These are phyloP conservation scores for Heteractis magnifica DNA, from an alignment of 92 coral and sea anemone genomes.

Conservation along the genomic window DNA sequence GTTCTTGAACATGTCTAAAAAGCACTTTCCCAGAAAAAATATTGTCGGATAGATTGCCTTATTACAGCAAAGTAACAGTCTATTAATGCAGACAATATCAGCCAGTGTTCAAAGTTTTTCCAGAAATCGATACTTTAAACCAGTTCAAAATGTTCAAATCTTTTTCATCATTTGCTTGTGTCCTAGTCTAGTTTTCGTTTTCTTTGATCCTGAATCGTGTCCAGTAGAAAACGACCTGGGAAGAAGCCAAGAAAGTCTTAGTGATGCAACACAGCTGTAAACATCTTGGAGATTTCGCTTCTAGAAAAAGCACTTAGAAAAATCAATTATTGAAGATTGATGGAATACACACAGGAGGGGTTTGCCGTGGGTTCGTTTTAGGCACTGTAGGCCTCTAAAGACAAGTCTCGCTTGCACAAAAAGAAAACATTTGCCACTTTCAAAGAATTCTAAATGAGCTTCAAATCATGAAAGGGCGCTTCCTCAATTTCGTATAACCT, in stretches of 20 bases:
- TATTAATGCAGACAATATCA: neutral
- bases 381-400: neutral
- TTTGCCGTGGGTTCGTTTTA: neutral
- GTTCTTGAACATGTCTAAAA: neutral
- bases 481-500: neutral
- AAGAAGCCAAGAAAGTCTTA: neutral
- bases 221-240: neutral
- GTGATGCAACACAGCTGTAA: neutral
- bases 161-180: no score
- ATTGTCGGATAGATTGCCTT: neutral
- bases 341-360: constrained; percentile 9
- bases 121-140: neutral
- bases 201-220: neutral
- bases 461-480: neutral
- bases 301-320: constrained; percentile 11
- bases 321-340: constrained; percentile 17
- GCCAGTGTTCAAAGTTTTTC: neutral
- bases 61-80: neutral
- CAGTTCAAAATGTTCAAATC: no score
- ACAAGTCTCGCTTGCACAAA: neutral
- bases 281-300: constrained; percentile 7
- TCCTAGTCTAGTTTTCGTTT: neutral
- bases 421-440: constrained; percentile 1
- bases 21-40: neutral
- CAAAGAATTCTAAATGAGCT: constrained; percentile 11